A percentile compares a stretch with the other conserved stretches of the same genome.
Conservation (phyloP, 2,797 vertebrate genomes). For the Artibeus lituratus region DNA sequence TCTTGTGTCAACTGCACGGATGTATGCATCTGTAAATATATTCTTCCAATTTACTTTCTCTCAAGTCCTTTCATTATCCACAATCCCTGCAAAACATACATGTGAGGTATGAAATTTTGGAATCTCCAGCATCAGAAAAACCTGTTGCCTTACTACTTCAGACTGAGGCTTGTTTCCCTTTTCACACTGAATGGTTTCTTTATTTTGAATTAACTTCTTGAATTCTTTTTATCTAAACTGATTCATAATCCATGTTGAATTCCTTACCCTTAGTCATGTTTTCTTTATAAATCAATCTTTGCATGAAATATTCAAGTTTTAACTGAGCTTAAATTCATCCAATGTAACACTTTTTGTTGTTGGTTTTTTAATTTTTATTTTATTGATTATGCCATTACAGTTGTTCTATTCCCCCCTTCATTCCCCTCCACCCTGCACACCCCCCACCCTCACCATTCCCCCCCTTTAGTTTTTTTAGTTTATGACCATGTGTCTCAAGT, state of each 20-base stretch:
- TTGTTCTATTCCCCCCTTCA: no score
- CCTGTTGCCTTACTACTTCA: background rate
- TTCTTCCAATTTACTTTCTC: background rate
- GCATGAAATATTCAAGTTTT: slow-evolving; percentile 69
- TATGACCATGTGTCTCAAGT: no score
- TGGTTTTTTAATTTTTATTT: no score
- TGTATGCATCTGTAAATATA: background rate
- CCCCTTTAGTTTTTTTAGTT: no score
- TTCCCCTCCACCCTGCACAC: no score
- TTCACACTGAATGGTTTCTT: background rate
- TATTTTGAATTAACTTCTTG: slow-evolving; percentile 27
- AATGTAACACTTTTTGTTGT: slow-evolving; percentile 37
- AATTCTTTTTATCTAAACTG: slow-evolving; percentile 69
- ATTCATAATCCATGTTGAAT: slow-evolving; percentile 69
- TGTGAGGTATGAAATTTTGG: background rate
- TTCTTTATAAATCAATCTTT: slow-evolving; percentile 76
- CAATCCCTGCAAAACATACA: background rate
- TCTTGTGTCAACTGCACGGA: background rate
- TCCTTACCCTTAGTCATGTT: slow-evolving; percentile 70
- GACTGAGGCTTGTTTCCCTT: background rate
- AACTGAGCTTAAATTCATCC: slow-evolving; percentile 62
- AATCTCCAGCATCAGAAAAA: background rate
- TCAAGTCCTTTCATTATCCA: background rate
- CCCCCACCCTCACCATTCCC: no score
- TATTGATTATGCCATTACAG: no score